Evolutionary conservation across 1,140 invertebrate genomes (phyloP), one percentile per base, ranked within the genome.

Genomic region (Eueides isabella): DNA sequence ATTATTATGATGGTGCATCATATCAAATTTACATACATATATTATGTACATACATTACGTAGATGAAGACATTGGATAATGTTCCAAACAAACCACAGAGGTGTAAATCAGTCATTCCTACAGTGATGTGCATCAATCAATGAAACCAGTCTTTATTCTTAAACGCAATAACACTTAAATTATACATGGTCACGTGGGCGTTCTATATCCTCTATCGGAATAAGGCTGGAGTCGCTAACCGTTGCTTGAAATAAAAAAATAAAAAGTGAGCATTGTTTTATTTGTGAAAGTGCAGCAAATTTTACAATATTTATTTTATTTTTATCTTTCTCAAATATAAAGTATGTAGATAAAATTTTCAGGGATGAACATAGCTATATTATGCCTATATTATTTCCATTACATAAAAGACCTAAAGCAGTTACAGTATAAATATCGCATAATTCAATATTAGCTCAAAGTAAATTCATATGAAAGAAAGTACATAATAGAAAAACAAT

Each of bases 131-230:
- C 48, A 55, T 55, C 48, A 55, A 55, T 55, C 48, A 55, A 55
- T 23, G 19, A 55, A 55, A 55, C 48, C 48, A 55, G 48, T 55
- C 48, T 55, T 55, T 55, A 55, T 23, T 55, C 48, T 23, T 26
- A 55, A 55, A 55, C 48, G 48, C 48, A 55, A 55, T 55, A 55
- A 55, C 48, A 55, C 48, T 55, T 55, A 55, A 55, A 55, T 23
- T 55, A 55, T 23, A 55, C 48, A 55, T 55, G 7, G 48, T 6
- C 48, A 26, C 23, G 48, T 55, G 48, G 48, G 48, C 19, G 48
- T 55, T 55, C 48, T 55, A 55, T 55, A 55, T 55, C 48, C 48
- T 55, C 48, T 26, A 55, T 26, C 26, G 26, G 26, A 55, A 12
- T 55, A 55, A 26, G 9, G 23, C 48, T 26, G 48, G 19, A 55